Evolutionary conservation across 2,113 vertebrate species (phyloP).

Genomic region (Mesocricetus auratus): DNA sequence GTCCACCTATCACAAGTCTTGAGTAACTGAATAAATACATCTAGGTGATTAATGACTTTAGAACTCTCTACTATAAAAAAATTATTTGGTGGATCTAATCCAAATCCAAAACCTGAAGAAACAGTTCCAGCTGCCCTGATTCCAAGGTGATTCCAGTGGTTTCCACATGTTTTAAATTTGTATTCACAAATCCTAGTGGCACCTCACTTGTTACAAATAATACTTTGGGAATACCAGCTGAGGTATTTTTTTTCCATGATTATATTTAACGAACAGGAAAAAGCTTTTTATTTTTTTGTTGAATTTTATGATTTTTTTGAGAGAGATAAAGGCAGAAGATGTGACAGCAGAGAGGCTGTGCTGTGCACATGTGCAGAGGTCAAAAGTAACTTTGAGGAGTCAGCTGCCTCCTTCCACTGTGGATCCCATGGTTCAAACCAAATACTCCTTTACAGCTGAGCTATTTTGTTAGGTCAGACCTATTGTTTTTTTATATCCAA

Average conservation of each 20-base stretch:
- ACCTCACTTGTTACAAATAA: conserved; percentile 21
- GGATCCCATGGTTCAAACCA: background rate
- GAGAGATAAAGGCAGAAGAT: too few species aligned
- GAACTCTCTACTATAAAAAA: background rate
- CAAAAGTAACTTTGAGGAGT: background rate
- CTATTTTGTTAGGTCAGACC: background rate
- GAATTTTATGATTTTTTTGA: background rate
- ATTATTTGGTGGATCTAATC: background rate
- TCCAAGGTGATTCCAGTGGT: background rate
- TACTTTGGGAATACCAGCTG: background rate
- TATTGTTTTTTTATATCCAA: too few species aligned
- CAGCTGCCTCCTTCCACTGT: background rate
- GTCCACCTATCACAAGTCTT: conserved; percentile 7
- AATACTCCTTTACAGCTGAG: background rate
- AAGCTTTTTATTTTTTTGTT: background rate
- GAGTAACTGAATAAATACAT: conserved; percentile 37
- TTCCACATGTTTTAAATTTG: conserved; percentile 13
- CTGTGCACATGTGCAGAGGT: too few species aligned
- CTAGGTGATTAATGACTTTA: background rate
- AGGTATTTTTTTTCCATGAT: background rate
- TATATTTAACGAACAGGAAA: conserved; percentile 8
- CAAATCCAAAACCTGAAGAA: conserved; percentile 40
- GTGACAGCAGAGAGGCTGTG: background rate
- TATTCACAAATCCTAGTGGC: conserved; percentile 23
- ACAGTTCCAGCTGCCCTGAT: background rate